Evolutionary conservation across 1,140 invertebrate species (phyloP), one percentile per base, ranked within the genome.

Genomic region (Bombus affinis): DNA sequence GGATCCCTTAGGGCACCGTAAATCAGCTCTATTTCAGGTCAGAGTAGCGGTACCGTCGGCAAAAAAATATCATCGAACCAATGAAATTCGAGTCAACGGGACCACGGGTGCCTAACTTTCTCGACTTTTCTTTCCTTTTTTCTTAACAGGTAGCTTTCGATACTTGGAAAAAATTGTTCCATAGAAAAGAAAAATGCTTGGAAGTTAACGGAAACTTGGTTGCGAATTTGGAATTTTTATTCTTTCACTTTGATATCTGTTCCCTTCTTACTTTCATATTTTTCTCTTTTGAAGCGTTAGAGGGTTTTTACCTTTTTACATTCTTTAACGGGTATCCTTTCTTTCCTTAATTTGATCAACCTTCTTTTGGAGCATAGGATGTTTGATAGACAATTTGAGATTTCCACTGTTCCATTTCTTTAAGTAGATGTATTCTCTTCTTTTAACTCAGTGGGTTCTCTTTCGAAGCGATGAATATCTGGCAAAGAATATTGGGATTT

Each of bases 41-140:
- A 74, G 25, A 39, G 35, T 81, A 74, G n/a, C 83, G 59, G 70
- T 85, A 79, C 44, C 22, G 3, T 3, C 0, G 42, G 53, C 68
- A 66, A 66, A 66, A 18, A 32, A 18, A 35, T 79, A 74, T 12
- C 22, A 5, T 35, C 42, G 32, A 66, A 32, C 47, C 25, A 53
- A 59, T 35, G 78, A 85, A 85, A 85, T 74, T 81, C 83, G 57
- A 85, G 77, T 53, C 68, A 32, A 71, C 65, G 28, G 53, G 35
- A 18, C 35, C 57, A 57, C 28, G 44, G 62, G 25, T 37, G 39
- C 57, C 9, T 32, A 42, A 62, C 39, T 80, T 59, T 39, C 47
- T 71, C 6, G n/a, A n/a, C 62, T 65, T 68, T 68, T 28, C 35
- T 68, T n/a, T 68, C 3, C 3, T 37, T 35, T 35, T 18, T 18